A percentile compares a stretch with the other conserved stretches of the same genome.
Conservation (phyloP, 64 coral and sea anemone species). For the Montipora foliosa region DNA sequence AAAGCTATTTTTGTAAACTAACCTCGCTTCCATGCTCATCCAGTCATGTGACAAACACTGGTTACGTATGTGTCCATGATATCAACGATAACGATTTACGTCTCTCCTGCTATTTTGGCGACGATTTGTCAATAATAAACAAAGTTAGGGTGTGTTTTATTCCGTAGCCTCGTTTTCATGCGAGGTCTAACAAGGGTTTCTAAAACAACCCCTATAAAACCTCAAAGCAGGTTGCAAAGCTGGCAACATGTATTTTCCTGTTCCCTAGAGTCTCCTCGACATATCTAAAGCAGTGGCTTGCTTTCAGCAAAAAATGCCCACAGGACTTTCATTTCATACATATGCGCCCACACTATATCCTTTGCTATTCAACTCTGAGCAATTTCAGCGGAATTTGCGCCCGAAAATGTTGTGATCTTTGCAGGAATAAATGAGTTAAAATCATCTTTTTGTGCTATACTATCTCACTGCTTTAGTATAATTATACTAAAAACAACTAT, state of each 20-base stretch:
- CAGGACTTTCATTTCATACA: background rate
- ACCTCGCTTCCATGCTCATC: slow-evolving; percentile 46
- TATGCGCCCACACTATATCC: too few relatives aligned
- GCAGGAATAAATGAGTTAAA: too few relatives aligned
- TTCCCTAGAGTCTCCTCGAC: slow-evolving; percentile 53
- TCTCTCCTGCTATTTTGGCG: too few relatives aligned
- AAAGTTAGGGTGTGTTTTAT: slow-evolving; percentile 38
- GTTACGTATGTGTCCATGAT: background rate
- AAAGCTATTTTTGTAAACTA: slow-evolving; percentile 44
- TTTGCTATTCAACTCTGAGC: too few relatives aligned
- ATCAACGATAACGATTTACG: too few relatives aligned
- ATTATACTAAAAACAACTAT: too few relatives aligned
- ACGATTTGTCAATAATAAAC: too few relatives aligned
- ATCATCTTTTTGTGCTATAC: too few relatives aligned
- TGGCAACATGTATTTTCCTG: slow-evolving; percentile 56
- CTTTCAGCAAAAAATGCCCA: slow-evolving; percentile 63
- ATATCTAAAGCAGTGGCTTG: slow-evolving; percentile 68
- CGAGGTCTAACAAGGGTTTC: slow-evolving; percentile 8
- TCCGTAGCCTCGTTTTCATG: slow-evolving; percentile 78
- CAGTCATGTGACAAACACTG: slow-evolving; percentile 42
- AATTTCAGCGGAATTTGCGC: too few relatives aligned
- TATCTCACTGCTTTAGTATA: too few relatives aligned
- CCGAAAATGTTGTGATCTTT: too few relatives aligned
- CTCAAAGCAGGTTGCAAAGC: slow-evolving; percentile 24
- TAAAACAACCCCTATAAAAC: slow-evolving; percentile 37